These are phyloP conservation scores for Pseudocheirus occidentalis DNA, from an alignment of 2,797 vertebrate species.

Conservation along the genomic window DNA sequence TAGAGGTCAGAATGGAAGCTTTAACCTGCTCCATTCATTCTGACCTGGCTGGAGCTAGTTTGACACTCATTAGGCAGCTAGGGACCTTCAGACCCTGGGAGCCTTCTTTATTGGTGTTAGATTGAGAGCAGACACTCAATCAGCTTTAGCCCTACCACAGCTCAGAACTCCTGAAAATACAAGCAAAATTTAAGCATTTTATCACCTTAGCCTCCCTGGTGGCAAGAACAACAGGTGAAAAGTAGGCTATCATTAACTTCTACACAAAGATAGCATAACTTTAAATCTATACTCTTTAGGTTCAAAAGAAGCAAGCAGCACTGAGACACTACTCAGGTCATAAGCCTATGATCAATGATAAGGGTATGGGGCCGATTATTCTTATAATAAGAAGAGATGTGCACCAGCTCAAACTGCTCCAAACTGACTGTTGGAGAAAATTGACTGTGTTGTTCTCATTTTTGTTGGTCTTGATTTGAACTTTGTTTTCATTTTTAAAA, in stretches of 20 bases:
- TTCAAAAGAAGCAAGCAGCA: not conserved
- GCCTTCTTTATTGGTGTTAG: not conserved
- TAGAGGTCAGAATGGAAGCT: not conserved
- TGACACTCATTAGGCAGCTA: not conserved
- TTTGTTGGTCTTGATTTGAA: not conserved
- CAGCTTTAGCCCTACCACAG: not conserved
- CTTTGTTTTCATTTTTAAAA: not conserved
- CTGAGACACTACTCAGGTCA: not conserved
- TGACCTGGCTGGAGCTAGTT: not conserved
- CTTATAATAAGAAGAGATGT: not conserved
- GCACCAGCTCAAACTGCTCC: not conserved
- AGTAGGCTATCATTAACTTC: not conserved
- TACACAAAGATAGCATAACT: not conserved
- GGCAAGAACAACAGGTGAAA: not conserved
- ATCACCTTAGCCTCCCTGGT: not conserved
- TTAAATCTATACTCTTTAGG: not conserved
- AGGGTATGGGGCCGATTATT: not conserved
- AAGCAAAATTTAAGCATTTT: not conserved
- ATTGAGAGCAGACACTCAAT: not conserved
- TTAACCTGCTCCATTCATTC: not conserved
- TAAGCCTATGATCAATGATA: not conserved
- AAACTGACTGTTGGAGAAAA: not conserved
- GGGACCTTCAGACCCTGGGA: not conserved
- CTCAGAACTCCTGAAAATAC: not conserved
- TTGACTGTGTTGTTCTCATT: not conserved